These are phyloP conservation scores for Anagrus nilaparvatae DNA, from an alignment of 1,140 invertebrate species.

Conservation along the genomic window DNA sequence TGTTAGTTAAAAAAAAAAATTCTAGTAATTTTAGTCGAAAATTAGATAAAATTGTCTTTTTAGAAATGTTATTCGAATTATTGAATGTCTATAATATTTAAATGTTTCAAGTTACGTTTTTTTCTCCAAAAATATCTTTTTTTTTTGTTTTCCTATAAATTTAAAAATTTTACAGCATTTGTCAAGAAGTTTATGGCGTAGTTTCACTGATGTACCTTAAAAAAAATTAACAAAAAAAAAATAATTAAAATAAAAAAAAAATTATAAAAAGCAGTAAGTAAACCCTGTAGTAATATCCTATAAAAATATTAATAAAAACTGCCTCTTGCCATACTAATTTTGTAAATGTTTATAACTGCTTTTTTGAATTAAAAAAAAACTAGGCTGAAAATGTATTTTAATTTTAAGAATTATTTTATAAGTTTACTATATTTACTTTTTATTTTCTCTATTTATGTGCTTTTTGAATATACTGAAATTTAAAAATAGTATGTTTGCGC, in stretches of 20 bases:
- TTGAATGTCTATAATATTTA: not conserved
- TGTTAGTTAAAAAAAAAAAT: not conserved
- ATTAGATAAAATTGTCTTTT: not conserved
- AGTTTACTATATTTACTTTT: too few species aligned
- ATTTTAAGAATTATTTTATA: too few species aligned
- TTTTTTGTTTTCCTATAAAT: slow-evolving; percentile 33
- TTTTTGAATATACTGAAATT: too few species aligned
- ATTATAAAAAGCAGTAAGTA: slow-evolving; percentile 36
- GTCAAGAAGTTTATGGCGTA: slow-evolving; percentile 62
- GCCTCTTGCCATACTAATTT: not conserved
- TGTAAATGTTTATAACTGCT: slow-evolving; percentile 11
- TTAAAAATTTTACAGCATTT: slow-evolving; percentile 57
- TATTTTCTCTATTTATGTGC: too few species aligned
- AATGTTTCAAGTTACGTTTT: not conserved
- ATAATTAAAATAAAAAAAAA: slow-evolving; percentile 14
- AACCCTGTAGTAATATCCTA: slow-evolving; percentile 22
- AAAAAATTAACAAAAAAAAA: slow-evolving; percentile 27
- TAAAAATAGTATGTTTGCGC: too few species aligned
- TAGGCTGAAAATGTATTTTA: slow-evolving; percentile 28
- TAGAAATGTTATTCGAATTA: not conserved
- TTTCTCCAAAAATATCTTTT: slow-evolving; percentile 11
- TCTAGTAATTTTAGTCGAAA: not conserved
- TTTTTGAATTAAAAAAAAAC: slow-evolving; percentile 29
- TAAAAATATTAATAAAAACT: not conserved
- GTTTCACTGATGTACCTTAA: too few species aligned